A percentile compares a stretch with the other conserved stretches of the same genome.
Evolutionary conservation across 2,888 invertebrate species (phyloP).

Genomic region (Hydriomena furcata): DNA sequence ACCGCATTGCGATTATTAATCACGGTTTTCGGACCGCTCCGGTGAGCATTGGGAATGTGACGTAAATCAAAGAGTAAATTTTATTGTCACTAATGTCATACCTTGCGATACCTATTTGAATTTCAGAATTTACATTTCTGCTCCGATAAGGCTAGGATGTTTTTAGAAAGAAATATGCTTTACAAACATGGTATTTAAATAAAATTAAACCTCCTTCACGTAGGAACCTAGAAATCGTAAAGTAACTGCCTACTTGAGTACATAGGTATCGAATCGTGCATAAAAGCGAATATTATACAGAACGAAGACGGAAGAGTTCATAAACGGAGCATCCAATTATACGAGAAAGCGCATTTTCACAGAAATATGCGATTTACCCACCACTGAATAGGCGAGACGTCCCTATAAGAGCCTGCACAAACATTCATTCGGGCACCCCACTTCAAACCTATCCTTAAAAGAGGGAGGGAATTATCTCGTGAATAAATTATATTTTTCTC

Average conservation of each 20-base stretch:
- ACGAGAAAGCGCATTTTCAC: constrained; percentile 31
- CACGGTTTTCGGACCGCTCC: constrained; percentile 46
- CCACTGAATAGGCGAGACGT: constrained; percentile 46
- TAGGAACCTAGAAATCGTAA: neutral
- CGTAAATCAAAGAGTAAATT: constrained; percentile 33
- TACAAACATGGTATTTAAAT: no score
- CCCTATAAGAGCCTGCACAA: constrained; percentile 56
- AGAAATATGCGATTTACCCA: constrained; percentile 26
- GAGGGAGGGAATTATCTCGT: constrained; percentile 82
- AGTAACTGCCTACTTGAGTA: neutral
- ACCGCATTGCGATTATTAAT: constrained; percentile 55
- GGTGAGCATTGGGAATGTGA: constrained; percentile 33
- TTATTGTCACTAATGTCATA: constrained; percentile 19
- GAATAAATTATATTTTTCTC: constrained; percentile 82
- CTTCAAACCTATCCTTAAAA: constrained; percentile 70
- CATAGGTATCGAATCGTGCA: neutral
- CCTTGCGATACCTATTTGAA: neutral
- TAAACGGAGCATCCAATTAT: constrained; percentile 29
- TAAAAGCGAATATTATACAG: constrained; percentile 15
- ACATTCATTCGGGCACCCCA: constrained; percentile 70
- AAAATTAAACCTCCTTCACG: no score
- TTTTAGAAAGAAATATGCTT: no score
- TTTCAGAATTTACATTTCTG: no score
- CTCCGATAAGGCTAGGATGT: no score
- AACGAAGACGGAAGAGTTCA: constrained; percentile 17